Evolutionary conservation across 2,113 vertebrate genomes (phyloP).

Genomic region (Onychostruthus taczanowskii): DNA sequence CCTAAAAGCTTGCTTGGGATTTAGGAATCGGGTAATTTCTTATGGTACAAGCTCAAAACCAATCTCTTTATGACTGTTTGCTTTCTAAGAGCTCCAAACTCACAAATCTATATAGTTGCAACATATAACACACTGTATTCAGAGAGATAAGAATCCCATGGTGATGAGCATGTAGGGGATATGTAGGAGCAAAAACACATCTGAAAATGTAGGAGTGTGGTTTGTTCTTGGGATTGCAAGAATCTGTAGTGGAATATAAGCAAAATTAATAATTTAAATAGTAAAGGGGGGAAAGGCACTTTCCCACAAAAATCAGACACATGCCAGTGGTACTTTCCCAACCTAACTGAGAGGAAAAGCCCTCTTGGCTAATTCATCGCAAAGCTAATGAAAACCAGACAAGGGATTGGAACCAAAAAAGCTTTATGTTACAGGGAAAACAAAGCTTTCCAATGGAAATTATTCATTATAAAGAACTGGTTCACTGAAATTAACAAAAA

Average conservation of each 20-base stretch:
- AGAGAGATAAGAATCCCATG: neutral
- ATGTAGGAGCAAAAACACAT: neutral
- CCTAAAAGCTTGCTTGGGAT: neutral
- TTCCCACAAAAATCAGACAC: conserved; percentile 53
- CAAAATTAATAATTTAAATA: conserved; percentile 12
- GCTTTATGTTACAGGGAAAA: conserved; percentile 70
- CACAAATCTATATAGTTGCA: neutral
- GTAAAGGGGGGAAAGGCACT: neutral
- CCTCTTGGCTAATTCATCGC: conserved; percentile 67
- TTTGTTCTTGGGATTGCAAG: neutral
- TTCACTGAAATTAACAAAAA: conserved; percentile 75
- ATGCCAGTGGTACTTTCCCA: conserved; percentile 54
- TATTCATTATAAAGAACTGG: conserved; percentile 73
- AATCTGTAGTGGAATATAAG: neutral
- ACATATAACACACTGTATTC: neutral
- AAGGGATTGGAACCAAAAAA: conserved; percentile 66
- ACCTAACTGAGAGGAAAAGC: conserved; percentile 63
- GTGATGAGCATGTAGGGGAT: neutral
- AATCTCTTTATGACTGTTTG: neutral
- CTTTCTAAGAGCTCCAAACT: neutral
- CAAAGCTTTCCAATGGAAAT: conserved; percentile 76
- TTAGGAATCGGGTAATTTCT: neutral
- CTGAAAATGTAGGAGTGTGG: neutral
- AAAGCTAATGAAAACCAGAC: conserved; percentile 75
- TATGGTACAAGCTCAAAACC: neutral